These are phyloP conservation scores for Bicyclus anynana DNA, from an alignment of 1,140 invertebrate genomes.

Conservation along the genomic window DNA sequence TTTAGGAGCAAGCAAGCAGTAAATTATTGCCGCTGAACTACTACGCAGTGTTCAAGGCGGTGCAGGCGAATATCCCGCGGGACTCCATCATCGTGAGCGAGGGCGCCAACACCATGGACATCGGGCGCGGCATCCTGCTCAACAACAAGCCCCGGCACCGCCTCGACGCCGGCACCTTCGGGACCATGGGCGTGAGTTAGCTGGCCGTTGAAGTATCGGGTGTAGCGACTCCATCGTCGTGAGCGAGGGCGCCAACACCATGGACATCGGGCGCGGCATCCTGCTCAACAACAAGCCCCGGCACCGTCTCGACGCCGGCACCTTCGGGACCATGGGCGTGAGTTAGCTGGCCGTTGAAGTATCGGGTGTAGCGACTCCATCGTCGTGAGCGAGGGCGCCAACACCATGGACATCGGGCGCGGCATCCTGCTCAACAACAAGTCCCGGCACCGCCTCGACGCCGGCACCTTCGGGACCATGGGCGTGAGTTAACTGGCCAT, in stretches of 20 bases:
- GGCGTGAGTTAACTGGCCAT: too few relatives aligned
- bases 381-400: conserved; percentile 98
- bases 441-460: conserved; percentile 91
- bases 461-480: conserved; percentile 98
- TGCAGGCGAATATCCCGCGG: conserved; percentile 84
- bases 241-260: conserved; percentile 99
- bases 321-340: conserved; percentile 97
- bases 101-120: conserved; percentile 99
- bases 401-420: conserved; percentile 98
- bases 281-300: conserved; percentile 89
- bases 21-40: conserved; percentile 89
- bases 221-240: conserved; percentile 96
- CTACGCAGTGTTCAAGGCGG: conserved; percentile 92
- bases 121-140: conserved; percentile 91
- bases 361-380: too few relatives aligned
- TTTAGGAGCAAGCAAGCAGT: conserved; percentile 57
- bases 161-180: conserved; percentile 94
- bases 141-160: conserved; percentile 91
- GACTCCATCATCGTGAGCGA: conserved; percentile 97
- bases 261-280: conserved; percentile 97
- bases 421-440: conserved; percentile 90
- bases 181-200: conserved; percentile 94
- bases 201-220: too few relatives aligned
- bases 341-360: too few relatives aligned
- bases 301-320: conserved; percentile 93